Evolutionary conservation across 2,888 invertebrate species (phyloP), one percentile per base, ranked within the genome.

Genomic region (Taphrorychus bicolor): DNA sequence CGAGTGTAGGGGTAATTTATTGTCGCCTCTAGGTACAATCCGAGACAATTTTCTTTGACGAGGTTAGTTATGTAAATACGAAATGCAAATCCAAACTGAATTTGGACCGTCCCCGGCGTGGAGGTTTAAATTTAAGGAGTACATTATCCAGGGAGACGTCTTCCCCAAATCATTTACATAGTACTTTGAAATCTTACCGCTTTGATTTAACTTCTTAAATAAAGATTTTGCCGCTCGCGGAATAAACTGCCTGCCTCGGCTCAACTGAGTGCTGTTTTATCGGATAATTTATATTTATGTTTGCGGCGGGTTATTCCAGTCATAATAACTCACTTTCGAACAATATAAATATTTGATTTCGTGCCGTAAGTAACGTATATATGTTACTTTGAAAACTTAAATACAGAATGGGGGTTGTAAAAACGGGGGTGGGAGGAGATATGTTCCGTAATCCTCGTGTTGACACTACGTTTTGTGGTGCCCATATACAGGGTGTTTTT

Each of bases 111-210:
- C 52, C 32, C 19, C 32, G 75, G 72, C 66, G 66, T 66, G 76
- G 58, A 42, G 45, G 75, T 72, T 66, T 68, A 66, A 76, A 77
- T 75, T 77, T 77, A 76, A 73, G 76, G 74, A 77, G 75, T 77
- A 77, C 77, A 77, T 77, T 77, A 76, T 77, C 76, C 75, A 72
- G 71, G 73, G 74, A 73, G 75, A 73, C 73, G 75, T 72, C 76
- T 76, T 75, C 73, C 72, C 73, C 74, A 75, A 69, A 74, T 70
- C 73, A 76, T 76, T 76, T 76, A 75, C 76, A 76, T 76, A 75
- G 73, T 57, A 32, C 53, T 63, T 63, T 63, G 62, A 56, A 56
- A 56, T 57, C 57, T 56, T 49, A 63, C 56, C 62, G 62, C 62
- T 63, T 63, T 63, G 62, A 56, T 48, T 56, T 57, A 63, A 49